phyloP scores from a whole-genome alignment of 1,140 invertebrate genomes.

The Ridgeia piscesae region DNA sequence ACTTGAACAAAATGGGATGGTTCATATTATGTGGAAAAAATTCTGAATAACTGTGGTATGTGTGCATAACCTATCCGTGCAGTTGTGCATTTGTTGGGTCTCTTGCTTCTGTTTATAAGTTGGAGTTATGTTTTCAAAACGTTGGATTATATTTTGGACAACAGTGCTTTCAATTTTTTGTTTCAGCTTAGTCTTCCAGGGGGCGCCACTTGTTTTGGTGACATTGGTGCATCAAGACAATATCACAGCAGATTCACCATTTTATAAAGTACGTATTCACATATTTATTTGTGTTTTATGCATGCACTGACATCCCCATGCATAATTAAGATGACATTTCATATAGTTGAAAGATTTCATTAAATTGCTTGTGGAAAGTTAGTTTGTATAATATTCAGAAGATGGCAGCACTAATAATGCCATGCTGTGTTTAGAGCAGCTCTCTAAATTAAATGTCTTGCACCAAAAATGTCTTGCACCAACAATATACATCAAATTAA shows the following conservation, averaged over 20 bases:
- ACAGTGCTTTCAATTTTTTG: not conserved
- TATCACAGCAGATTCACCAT: constrained; percentile 31
- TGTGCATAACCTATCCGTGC: no score
- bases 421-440: not conserved
- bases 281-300: not conserved
- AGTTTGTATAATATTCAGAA: not conserved
- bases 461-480: not conserved
- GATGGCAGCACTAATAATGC: not conserved
- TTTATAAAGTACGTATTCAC: constrained; percentile 27
- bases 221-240: constrained; percentile 33
- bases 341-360: not conserved
- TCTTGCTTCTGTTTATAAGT: no score
- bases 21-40: no score
- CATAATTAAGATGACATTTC: not conserved
- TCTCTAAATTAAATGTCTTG: not conserved
- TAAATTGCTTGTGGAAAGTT: not conserved
- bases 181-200: constrained; percentile 24
- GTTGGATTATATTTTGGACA: no score
- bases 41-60: no score
- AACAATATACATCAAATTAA: not conserved
- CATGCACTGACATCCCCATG: not conserved
- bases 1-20: no score
- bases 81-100: no score
- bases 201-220: constrained; percentile 31
- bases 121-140: no score